A percentile compares a stretch with the other conserved stretches of the same genome.
Conservation (phyloP, 2,888 invertebrate species). For the Drosophila prolongata region DNA sequence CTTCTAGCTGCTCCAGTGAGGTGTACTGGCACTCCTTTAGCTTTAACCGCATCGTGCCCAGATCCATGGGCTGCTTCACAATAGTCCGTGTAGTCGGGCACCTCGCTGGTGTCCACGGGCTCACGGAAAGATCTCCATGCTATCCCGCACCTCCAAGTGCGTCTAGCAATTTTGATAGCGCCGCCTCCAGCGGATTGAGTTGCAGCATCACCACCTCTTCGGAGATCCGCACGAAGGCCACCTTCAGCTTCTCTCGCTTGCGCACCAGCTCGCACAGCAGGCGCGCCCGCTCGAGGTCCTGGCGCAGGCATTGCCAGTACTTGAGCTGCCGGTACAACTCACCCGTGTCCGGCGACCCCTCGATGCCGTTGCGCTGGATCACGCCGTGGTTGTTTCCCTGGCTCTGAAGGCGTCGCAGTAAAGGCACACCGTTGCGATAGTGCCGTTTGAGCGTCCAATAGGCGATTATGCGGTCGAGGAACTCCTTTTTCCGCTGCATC, state of each 20-base stretch:
- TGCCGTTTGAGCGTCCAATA: slow-evolving; percentile 99
- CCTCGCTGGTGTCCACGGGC: slow-evolving; percentile 94
- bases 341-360: slow-evolving; percentile 88
- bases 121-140: slow-evolving; percentile 96
- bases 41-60: slow-evolving; percentile 93
- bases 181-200: slow-evolving; percentile 92
- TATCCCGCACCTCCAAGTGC: slow-evolving; percentile 92
- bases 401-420: slow-evolving; percentile 93
- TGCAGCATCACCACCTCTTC: slow-evolving; percentile 93
- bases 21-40: slow-evolving; percentile 89
- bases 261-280: slow-evolving; percentile 97
- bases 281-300: slow-evolving; percentile 96
- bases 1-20: slow-evolving; percentile 91
- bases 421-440: slow-evolving; percentile 97
- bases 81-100: slow-evolving; percentile 95
- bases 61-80: slow-evolving; percentile 94
- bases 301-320: slow-evolving; percentile 96
- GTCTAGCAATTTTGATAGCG: slow-evolving; percentile 91
- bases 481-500: slow-evolving; percentile 91
- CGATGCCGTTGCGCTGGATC: slow-evolving; percentile 86
- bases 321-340: slow-evolving; percentile 94
- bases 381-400: slow-evolving; percentile 85
- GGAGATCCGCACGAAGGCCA: slow-evolving; percentile 92
- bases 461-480: slow-evolving; percentile 94
- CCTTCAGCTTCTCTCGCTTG: slow-evolving; percentile 97